These are phyloP conservation scores for Triops longicaudatus DNA, from an alignment of 1,140 invertebrate genomes.

Conservation along the genomic window DNA sequence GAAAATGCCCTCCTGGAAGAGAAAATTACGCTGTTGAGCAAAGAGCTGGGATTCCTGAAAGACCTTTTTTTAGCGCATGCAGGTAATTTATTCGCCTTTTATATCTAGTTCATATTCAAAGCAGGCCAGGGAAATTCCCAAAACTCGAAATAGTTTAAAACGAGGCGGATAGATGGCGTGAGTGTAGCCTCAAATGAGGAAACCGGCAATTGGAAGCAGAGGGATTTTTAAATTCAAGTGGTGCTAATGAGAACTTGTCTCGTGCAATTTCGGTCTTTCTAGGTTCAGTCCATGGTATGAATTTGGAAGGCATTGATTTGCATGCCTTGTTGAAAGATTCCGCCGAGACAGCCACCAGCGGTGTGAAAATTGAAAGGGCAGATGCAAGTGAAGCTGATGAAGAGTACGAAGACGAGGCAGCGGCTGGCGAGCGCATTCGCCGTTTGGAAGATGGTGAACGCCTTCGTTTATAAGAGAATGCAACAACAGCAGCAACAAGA, in stretches of 20 bases:
- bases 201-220: not conserved
- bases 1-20: slow-evolving; percentile 78
- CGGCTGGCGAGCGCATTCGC: slow-evolving; percentile 24
- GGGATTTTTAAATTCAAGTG: too few relatives aligned
- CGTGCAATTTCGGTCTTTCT: not conserved
- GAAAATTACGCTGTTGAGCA: slow-evolving; percentile 73
- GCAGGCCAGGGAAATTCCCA: not conserved
- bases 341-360: not conserved
- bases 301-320: slow-evolving; percentile 29
- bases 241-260: not conserved
- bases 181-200: not conserved
- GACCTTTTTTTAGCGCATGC: slow-evolving; percentile 75
- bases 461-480: slow-evolving; percentile 26
- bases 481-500: not conserved
- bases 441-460: slow-evolving; percentile 29
- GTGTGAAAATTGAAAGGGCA: slow-evolving; percentile 1
- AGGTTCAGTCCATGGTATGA: slow-evolving; percentile 31
- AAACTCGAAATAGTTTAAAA: not conserved
- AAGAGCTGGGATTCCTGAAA: slow-evolving; percentile 76
- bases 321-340: slow-evolving; percentile 27
- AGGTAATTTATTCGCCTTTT: slow-evolving; percentile 42
- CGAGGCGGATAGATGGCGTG: not conserved
- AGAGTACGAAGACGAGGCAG: slow-evolving; percentile 25
- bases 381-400: not conserved
- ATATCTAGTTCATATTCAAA: not conserved